Percentiles rank a stretch among this genome's conserved stretches.
Evolutionary conservation across 1,140 invertebrate species (phyloP).

Genomic region (Cydia fagiglandana): DNA sequence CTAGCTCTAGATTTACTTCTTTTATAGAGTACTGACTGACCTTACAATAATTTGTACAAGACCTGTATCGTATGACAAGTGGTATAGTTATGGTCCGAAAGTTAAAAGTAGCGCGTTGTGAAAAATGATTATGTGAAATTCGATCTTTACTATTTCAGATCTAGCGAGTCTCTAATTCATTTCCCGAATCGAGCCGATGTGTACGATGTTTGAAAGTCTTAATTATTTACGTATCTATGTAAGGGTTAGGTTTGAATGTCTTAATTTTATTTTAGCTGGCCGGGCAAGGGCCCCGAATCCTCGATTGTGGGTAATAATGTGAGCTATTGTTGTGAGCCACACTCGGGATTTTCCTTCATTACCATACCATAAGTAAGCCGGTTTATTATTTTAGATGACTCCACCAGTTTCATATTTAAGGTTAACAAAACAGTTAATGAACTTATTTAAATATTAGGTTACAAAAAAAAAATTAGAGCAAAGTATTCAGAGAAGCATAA

Average conservation of each 20-base stretch:
- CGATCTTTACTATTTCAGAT: too few species aligned
- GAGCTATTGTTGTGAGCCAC: not conserved
- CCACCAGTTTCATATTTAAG: not conserved
- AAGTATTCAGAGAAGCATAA: conserved; percentile 20
- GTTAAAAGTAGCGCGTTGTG: too few species aligned
- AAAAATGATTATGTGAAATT: too few species aligned
- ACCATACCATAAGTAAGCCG: not conserved
- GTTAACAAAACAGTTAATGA: not conserved
- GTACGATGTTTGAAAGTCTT: not conserved
- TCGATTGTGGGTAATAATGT: conserved; percentile 1
- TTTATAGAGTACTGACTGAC: too few species aligned
- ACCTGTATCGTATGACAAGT: too few species aligned
- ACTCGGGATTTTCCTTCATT: not conserved
- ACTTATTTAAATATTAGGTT: too few species aligned
- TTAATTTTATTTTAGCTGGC: conserved; percentile 47
- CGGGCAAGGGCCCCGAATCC: conserved; percentile 17
- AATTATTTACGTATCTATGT: not conserved
- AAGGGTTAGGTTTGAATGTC: conserved; percentile 47
- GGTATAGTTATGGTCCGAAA: too few species aligned
- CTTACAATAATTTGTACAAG: too few species aligned
- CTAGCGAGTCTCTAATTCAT: too few species aligned
- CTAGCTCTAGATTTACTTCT: too few species aligned
- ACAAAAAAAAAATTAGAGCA: not conserved
- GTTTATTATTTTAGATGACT: conserved; percentile 17
- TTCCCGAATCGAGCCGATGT: too few species aligned